Percentiles rank a stretch among this genome's conserved stretches.
These are phyloP conservation scores for Amphiprion percula DNA, from an alignment of 2,113 vertebrate species.

Conservation along the genomic window DNA sequence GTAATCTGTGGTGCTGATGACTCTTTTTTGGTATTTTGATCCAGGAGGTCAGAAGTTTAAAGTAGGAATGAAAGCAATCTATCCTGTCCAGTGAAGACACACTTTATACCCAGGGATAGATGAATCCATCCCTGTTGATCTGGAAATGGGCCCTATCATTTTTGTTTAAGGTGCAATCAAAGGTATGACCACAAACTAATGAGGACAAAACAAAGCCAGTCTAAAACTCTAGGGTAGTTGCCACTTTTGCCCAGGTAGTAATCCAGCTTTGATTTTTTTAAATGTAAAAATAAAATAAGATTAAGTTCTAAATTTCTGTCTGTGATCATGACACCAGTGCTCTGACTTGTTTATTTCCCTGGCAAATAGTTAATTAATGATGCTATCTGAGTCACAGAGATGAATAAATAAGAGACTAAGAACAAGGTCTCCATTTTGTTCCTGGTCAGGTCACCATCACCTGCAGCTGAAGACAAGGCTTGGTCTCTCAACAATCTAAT, in stretches of 20 bases:
- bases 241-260: too few relatives aligned
- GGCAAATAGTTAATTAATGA: not conserved
- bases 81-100: not conserved
- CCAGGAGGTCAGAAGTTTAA: constrained; percentile 13
- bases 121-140: not conserved
- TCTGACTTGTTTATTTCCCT: not conserved
- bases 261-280: too few relatives aligned
- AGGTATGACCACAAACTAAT: not conserved
- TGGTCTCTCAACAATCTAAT: not conserved
- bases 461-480: not conserved
- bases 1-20: constrained; percentile 3
- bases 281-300: too few relatives aligned
- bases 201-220: not conserved
- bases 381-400: not conserved
- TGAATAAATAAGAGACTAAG: not conserved
- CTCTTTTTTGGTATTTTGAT: not conserved
- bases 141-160: not conserved
- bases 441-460: not conserved
- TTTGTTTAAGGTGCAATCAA: not conserved
- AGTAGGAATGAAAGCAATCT: not conserved
- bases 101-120: not conserved
- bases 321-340: not conserved
- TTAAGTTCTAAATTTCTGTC: too few relatives aligned
- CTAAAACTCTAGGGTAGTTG: not conserved
- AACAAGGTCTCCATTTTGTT: not conserved